Conservation (phyloP, 1,140 invertebrate species). For the Trypoxylus dichotomus region DNA sequence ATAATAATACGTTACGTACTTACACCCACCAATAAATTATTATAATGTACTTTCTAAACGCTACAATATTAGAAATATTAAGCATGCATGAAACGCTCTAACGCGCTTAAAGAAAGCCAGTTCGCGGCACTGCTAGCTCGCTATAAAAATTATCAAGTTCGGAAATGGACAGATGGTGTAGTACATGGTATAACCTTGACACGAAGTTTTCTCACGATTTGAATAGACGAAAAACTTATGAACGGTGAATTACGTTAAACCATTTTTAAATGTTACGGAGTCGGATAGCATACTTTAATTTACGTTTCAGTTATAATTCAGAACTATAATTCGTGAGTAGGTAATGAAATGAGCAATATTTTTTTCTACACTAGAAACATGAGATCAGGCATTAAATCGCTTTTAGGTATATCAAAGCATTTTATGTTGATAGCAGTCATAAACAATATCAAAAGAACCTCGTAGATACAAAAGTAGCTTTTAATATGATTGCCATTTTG, state of each 20-base stretch:
- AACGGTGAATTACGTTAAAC: neutral
- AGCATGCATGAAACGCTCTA: neutral
- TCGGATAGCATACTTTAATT: neutral
- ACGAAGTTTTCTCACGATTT: slow-evolving; percentile 23
- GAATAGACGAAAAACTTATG: neutral
- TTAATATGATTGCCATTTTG: too few species aligned
- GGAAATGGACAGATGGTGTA: neutral
- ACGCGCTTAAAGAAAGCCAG: neutral
- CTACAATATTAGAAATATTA: neutral
- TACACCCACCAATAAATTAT: slow-evolving; percentile 3
- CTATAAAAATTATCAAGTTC: slow-evolving; percentile 8
- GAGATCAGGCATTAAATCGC: too few species aligned
- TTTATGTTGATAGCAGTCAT: too few species aligned
- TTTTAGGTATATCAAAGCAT: too few species aligned
- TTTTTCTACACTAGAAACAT: neutral
- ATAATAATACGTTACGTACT: neutral
- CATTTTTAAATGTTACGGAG: slow-evolving; percentile 12
- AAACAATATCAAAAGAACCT: too few species aligned
- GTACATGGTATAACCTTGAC: slow-evolving; percentile 3
- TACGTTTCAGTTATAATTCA: neutral
- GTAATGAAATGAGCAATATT: neutral
- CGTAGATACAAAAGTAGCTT: too few species aligned
- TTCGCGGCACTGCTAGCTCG: neutral
- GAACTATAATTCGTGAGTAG: slow-evolving; percentile 4
- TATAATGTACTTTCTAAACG: slow-evolving; percentile 8